Conservation (phyloP, 2,888 invertebrate genomes). For the Eupeodes luniger region DNA sequence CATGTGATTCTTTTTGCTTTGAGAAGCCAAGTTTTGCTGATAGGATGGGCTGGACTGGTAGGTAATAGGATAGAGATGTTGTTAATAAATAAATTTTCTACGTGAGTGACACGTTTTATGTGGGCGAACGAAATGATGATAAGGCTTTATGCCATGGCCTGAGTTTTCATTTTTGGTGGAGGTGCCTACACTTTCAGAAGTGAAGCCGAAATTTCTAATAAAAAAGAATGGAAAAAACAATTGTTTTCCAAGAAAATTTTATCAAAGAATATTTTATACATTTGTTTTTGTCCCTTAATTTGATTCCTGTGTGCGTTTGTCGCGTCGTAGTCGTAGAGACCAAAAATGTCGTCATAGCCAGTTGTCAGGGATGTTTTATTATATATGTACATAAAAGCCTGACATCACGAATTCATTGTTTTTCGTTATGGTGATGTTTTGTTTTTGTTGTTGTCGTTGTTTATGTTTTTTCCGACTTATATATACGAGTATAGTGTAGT, state of each 20-base stretch:
- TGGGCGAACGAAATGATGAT: constrained; percentile 45
- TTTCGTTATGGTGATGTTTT: not conserved
- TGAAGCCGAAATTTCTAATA: constrained; percentile 14
- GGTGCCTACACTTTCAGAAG: not conserved
- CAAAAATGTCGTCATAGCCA: not conserved
- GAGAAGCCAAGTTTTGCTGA: no score
- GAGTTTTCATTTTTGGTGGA: not conserved
- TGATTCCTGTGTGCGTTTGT: constrained; percentile 19
- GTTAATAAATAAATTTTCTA: constrained; percentile 37
- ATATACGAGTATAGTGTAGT: not conserved
- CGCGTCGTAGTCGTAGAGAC: not conserved
- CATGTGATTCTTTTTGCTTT: no score
- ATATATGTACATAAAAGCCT: not conserved
- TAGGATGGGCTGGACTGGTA: not conserved
- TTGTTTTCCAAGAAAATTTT: constrained; percentile 17
- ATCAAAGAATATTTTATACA: constrained; percentile 16
- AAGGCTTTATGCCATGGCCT: constrained; percentile 31
- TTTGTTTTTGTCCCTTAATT: constrained; percentile 13
- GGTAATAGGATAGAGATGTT: not conserved
- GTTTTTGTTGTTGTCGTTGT: not conserved
- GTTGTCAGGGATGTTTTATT: constrained; percentile 22
- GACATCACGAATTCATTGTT: constrained; percentile 16
- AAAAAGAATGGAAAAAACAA: not conserved
- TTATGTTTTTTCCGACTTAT: not conserved
- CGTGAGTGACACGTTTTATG: constrained; percentile 40